These are phyloP conservation scores for Oenanthe oenanthe DNA, from an alignment of 2,113 vertebrate genomes.

Conservation along the genomic window DNA sequence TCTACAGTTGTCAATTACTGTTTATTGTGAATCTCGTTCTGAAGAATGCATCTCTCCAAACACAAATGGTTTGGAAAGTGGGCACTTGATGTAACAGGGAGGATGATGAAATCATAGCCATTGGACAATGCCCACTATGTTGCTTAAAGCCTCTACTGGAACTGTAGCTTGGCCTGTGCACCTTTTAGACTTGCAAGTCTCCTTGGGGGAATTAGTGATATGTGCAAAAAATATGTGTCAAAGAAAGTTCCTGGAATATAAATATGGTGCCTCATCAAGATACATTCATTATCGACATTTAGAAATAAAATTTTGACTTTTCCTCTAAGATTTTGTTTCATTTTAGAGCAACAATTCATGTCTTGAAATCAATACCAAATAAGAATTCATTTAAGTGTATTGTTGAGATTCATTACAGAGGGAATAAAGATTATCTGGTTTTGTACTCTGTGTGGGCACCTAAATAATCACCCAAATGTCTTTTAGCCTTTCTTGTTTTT, in stretches of 20 bases:
- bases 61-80: neutral
- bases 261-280: neutral
- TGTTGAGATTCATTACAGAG: neutral
- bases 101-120: neutral
- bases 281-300: neutral
- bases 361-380: conserved; percentile 7
- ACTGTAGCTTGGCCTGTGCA: neutral
- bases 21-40: neutral
- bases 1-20: neutral
- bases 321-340: neutral
- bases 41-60: neutral
- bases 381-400: neutral
- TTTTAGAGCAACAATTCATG: neutral
- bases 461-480: neutral
- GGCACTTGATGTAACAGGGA: fast-evolving
- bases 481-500: neutral
- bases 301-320: neutral
- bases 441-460: neutral
- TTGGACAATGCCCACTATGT: neutral
- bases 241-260: neutral
- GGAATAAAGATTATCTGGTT: neutral
- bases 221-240: neutral
- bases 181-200: neutral
- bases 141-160: neutral
- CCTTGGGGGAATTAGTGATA: neutral